Base-by-base conservation (phyloP, 1,140 invertebrate species). In the Apis florea region DNA sequence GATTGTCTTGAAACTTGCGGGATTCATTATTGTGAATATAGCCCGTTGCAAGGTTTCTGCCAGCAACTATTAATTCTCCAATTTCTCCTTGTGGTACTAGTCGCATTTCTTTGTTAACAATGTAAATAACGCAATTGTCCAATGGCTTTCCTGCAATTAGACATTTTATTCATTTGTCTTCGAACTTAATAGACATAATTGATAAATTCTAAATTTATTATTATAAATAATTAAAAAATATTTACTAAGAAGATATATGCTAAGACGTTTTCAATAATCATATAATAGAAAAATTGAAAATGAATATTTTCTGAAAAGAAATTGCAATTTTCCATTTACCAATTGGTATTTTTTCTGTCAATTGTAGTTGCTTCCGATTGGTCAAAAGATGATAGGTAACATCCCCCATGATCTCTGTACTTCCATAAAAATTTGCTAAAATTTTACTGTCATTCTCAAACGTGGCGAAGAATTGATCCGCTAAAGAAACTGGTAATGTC, bases 361-460 rank as follows among this genome's bases (percentile, higher is more conserved):
- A 87, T 49, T 95, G 93, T 51, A 97, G 88, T 80, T 98, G 95
- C 2, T 94, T 91, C 40, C 78, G 24, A 13, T 90, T 90, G 3
- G 83, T 90, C 17, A 96, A 92, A 3, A 94, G 85, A 72, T 96
- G 95, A 87, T 95, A 97, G 0, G 96, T 97, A 8, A 97, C 96
- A 89, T 97, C 97, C 0, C 96, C 97, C 96, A 97, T 97, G 17
- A 97, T 95, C 92, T 98, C 97, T 0, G 97, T 98, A 83, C 97
- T 98, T 0, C 97, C 97, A 87, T 98, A 98, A 90, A 98, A 98
- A 89, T 98, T 98, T 68, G 96, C 97, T 13, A 98, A 90, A 21
- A 94, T 93, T 79, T 96, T 95, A 0, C 93, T 92, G 5, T 94
- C 93, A 73, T 94, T 91, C 9, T 93, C 89, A 79, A 97, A 98